A percentile compares a stretch with the other conserved stretches of the same genome.
Evolutionary conservation across 2,888 invertebrate genomes (phyloP).

Genomic region (Calameuta idolon): DNA sequence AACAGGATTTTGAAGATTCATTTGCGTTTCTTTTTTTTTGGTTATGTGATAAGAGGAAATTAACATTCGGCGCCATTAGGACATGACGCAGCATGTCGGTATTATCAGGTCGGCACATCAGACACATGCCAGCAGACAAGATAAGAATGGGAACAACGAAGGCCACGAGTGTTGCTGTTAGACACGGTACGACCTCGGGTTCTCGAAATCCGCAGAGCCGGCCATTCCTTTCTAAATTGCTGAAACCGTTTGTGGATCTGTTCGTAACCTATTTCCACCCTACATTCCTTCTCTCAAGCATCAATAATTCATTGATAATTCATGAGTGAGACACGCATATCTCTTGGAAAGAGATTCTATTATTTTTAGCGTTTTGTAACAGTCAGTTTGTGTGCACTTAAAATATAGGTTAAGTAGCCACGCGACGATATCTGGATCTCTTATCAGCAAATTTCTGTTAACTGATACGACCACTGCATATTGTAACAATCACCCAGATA

Average conservation of each 20-base stretch:
- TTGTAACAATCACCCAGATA: background rate
- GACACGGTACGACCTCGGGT: background rate
- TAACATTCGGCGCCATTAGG: background rate
- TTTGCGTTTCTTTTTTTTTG: background rate
- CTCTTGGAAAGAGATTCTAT: background rate
- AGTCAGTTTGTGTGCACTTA: background rate
- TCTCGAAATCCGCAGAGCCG: slow-evolving; percentile 3
- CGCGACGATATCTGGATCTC: background rate
- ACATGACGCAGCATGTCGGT: background rate
- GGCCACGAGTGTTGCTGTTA: slow-evolving; percentile 5
- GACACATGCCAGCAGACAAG: background rate
- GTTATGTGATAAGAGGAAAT: background rate
- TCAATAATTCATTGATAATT: background rate
- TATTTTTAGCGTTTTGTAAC: background rate
- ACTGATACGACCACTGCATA: background rate
- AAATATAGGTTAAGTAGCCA: background rate
- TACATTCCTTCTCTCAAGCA: background rate
- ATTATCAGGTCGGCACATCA: slow-evolving; percentile 1
- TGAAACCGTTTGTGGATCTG: background rate
- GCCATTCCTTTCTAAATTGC: slow-evolving; percentile 6
- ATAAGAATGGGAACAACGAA: slow-evolving; percentile 1
- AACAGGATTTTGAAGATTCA: background rate
- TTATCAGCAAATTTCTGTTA: background rate
- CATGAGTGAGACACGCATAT: background rate
- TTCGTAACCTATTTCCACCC: background rate